phyloP scores from a whole-genome alignment of 2,797 vertebrate genomes.

The Mallotus villosus region DNA sequence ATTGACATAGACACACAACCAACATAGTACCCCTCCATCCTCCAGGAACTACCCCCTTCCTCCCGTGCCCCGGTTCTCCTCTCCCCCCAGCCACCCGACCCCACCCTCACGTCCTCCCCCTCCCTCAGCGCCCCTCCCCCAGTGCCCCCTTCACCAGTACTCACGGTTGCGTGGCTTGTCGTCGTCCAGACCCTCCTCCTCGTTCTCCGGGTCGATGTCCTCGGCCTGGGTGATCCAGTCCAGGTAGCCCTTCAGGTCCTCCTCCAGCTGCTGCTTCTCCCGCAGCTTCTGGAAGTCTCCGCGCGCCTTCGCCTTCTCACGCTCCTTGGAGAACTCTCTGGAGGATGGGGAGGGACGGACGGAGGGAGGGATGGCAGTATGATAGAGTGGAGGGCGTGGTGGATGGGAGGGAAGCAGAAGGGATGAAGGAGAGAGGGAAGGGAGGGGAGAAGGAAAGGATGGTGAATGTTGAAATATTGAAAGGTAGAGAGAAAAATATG shows the following conservation, averaged over 20 bases:
- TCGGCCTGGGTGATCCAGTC: slow-evolving; percentile 99
- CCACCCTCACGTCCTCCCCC: not conserved
- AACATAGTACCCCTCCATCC: too few relatives aligned
- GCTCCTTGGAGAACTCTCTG: slow-evolving; percentile 98
- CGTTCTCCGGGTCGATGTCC: slow-evolving; percentile 98
- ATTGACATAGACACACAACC: too few relatives aligned
- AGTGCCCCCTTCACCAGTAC: slow-evolving; percentile 48
- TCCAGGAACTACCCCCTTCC: too few relatives aligned
- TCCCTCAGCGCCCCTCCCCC: not conserved
- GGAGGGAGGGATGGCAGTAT: slow-evolving; percentile 48
- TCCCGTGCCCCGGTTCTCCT: not conserved
- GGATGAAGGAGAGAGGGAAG: slow-evolving; percentile 5
- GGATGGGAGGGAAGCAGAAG: slow-evolving; percentile 62
- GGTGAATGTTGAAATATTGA: not conserved
- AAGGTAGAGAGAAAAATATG: slow-evolving; percentile 43
- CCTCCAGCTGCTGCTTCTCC: slow-evolving; percentile 97
- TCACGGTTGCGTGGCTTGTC: slow-evolving; percentile 98
- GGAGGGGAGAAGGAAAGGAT: not conserved
- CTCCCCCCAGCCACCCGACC: not conserved
- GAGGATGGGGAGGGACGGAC: slow-evolving; percentile 20
- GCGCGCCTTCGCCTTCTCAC: slow-evolving; percentile 96
- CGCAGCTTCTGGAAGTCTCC: slow-evolving; percentile 97
- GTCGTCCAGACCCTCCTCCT: slow-evolving; percentile 94
- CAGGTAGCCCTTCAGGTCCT: slow-evolving; percentile 91
- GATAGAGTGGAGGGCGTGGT: slow-evolving; percentile 42